Conservation (phyloP, 2,113 vertebrate species). For the Psophia crepitans region DNA sequence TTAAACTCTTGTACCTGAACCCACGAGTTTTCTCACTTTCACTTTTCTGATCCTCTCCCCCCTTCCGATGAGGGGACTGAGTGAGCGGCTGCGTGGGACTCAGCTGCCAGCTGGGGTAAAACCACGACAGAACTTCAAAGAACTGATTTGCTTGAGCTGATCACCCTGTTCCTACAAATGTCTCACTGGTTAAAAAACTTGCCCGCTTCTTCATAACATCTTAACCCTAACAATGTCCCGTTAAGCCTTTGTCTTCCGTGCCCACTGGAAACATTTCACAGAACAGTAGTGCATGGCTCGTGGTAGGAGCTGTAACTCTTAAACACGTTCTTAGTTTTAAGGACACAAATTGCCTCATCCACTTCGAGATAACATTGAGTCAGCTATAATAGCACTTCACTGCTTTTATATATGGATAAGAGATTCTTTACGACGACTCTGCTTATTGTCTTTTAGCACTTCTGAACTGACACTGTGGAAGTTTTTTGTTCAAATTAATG, state of each 20-base stretch:
- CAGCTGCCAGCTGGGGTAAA: no score
- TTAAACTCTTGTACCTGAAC: no score
- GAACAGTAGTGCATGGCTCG: background rate
- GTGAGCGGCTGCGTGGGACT: no score
- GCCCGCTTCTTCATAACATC: background rate
- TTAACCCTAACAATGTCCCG: background rate
- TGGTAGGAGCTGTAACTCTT: background rate
- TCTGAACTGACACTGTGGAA: constrained; percentile 12
- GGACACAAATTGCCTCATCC: background rate
- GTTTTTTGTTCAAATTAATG: constrained; percentile 31
- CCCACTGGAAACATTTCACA: background rate
- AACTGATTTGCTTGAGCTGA: background rate
- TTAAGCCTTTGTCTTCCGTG: background rate
- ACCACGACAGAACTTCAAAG: no score
- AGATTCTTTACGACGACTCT: background rate
- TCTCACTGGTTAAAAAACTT: background rate
- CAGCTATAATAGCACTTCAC: background rate
- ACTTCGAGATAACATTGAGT: background rate
- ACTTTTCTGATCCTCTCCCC: no score
- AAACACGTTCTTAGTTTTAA: background rate
- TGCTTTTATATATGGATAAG: background rate
- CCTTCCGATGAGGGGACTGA: no score
- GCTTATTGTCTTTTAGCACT: constrained; percentile 26
- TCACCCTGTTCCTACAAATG: background rate
- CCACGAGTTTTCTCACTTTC: no score